Evolutionary conservation across 2,797 vertebrate genomes (phyloP).

Genomic region (Sitta carolinensis): DNA sequence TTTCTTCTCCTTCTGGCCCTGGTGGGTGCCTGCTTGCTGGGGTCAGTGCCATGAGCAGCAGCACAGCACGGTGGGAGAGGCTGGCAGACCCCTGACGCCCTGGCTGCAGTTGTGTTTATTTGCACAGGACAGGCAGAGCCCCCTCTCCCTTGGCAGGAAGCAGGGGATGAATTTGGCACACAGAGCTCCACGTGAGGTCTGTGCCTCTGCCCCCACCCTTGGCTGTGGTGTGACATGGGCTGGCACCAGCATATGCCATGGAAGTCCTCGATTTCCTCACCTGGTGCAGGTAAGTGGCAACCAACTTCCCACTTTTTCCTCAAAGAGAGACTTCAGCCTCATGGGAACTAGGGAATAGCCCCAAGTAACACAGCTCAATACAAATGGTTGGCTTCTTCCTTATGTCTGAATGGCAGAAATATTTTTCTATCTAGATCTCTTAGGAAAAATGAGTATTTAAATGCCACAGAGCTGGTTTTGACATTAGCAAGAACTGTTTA

Average conservation of each 20-base stretch:
- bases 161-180: neutral
- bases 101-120: neutral
- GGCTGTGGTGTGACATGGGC: neutral
- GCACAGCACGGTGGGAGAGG: neutral
- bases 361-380: neutral
- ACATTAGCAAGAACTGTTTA: neutral
- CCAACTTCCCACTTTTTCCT: neutral
- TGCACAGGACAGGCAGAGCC: neutral
- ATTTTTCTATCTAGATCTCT: neutral
- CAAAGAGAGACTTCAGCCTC: neutral
- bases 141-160: neutral
- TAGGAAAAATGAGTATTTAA: neutral
- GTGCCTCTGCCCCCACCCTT: neutral
- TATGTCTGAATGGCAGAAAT: neutral
- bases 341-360: neutral
- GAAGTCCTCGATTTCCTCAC: neutral
- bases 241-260: neutral
- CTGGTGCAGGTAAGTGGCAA: neutral
- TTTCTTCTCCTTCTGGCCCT: neutral
- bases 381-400: neutral
- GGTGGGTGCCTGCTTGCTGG: neutral
- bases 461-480: neutral
- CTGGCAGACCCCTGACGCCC: neutral
- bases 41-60: rapidly evolving
- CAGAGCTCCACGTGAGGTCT: rapidly evolving